phyloP scores from a whole-genome alignment of 2,888 invertebrate species.

The Gordius sp. region DNA sequence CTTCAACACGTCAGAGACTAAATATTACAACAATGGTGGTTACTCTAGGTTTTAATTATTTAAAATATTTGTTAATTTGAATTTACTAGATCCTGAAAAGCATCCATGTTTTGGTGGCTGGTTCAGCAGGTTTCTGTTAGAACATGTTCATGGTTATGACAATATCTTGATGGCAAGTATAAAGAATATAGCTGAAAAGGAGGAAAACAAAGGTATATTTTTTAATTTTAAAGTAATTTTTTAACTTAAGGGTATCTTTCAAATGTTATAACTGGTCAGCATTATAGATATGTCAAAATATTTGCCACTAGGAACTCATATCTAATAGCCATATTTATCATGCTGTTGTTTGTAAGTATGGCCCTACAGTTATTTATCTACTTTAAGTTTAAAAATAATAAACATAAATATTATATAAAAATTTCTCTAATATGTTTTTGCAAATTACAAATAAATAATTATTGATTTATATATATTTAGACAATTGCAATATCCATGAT shows the following conservation, averaged over 20 bases:
- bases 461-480: slow-evolving; percentile 40
- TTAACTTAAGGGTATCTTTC: slow-evolving; percentile 30
- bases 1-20: slow-evolving; percentile 52
- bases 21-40: slow-evolving; percentile 53
- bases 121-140: slow-evolving; percentile 60
- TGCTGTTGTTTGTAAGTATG: slow-evolving; percentile 83
- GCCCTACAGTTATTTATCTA: not conserved
- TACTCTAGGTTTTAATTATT: slow-evolving; percentile 27
- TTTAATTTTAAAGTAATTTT: not conserved
- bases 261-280: slow-evolving; percentile 88
- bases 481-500: slow-evolving; percentile 92
- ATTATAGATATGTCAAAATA: slow-evolving; percentile 87
- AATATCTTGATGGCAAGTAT: slow-evolving; percentile 86
- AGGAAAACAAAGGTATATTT: slow-evolving; percentile 59
- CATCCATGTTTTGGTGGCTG: slow-evolving; percentile 78
- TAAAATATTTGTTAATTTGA: slow-evolving; percentile 11
- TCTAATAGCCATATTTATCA: slow-evolving; percentile 74
- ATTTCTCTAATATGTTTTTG: slow-evolving; percentile 8
- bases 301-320: slow-evolving; percentile 83
- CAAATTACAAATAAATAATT: slow-evolving; percentile 21
- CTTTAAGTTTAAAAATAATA: slow-evolving; percentile 16
- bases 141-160: slow-evolving; percentile 79
- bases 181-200: slow-evolving; percentile 70
- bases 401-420: slow-evolving; percentile 10
- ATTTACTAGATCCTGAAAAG: slow-evolving; percentile 46